These are phyloP conservation scores for Coregonus clupeaformis DNA, from an alignment of 2,113 vertebrate species.

Conservation along the genomic window DNA sequence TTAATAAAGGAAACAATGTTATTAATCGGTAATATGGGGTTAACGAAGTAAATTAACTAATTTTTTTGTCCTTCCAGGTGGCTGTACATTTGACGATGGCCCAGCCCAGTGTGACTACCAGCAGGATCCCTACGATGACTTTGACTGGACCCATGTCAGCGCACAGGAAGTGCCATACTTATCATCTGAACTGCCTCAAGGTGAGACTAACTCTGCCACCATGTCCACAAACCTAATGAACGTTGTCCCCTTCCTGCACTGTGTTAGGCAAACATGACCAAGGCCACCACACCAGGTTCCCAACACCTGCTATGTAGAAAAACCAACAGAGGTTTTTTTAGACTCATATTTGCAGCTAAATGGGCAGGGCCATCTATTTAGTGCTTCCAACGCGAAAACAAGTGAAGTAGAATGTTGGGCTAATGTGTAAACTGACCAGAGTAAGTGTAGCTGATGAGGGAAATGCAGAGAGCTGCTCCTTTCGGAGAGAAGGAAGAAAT, in stretches of 20 bases:
- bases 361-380: neutral
- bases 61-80: slow-evolving; percentile 73
- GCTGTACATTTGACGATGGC: slow-evolving; percentile 91
- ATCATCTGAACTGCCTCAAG: slow-evolving; percentile 91
- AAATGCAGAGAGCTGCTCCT: too few relatives aligned
- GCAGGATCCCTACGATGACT: slow-evolving; percentile 93
- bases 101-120: slow-evolving; percentile 93
- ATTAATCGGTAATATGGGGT: neutral
- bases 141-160: slow-evolving; percentile 95
- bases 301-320: neutral
- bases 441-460: too few relatives aligned
- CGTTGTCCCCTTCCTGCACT: neutral
- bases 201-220: slow-evolving; percentile 67
- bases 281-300: neutral
- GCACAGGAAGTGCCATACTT: slow-evolving; percentile 90
- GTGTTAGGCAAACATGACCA: neutral
- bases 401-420: too few relatives aligned
- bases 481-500: too few relatives aligned
- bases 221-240: neutral
- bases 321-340: neutral
- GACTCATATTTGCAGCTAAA: neutral
- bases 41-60: too few relatives aligned
- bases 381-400: neutral
- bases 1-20: neutral
- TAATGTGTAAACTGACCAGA: too few relatives aligned